These are phyloP conservation scores for Syngnathoides biaculeatus DNA, from an alignment of 2,113 vertebrate species.

Conservation along the genomic window DNA sequence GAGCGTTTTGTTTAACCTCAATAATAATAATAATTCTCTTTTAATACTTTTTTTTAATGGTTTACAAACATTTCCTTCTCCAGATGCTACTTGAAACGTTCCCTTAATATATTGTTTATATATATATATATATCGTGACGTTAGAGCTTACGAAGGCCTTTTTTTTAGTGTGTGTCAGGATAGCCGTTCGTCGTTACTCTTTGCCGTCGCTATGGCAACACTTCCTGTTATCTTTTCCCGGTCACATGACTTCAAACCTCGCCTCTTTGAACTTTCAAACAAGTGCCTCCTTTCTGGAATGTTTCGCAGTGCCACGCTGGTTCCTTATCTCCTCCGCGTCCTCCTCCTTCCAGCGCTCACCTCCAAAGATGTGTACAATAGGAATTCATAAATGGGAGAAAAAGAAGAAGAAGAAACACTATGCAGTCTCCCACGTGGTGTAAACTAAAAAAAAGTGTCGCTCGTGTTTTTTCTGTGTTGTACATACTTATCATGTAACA, in stretches of 20 bases:
- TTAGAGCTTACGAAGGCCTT: constrained; percentile 64
- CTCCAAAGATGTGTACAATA: constrained; percentile 58
- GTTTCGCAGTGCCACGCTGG: constrained; percentile 57
- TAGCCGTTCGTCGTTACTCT: background rate
- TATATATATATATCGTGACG: constrained; percentile 73
- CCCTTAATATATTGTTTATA: constrained; percentile 68
- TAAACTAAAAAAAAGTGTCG: constrained; percentile 21
- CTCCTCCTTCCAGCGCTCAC: constrained; percentile 38
- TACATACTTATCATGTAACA: constrained; percentile 90
- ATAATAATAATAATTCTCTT: constrained; percentile 53
- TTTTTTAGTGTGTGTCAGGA: constrained; percentile 37
- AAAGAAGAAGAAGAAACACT: constrained; percentile 32
- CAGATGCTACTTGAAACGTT: constrained; percentile 79
- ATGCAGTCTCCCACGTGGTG: constrained; percentile 53
- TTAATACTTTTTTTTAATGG: constrained; percentile 56
- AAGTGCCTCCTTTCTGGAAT: constrained; percentile 73
- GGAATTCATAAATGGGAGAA: constrained; percentile 21
- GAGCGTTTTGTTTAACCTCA: constrained; percentile 65
- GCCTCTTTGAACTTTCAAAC: constrained; percentile 44
- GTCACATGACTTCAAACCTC: constrained; percentile 53
- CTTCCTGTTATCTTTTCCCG: constrained; percentile 8
- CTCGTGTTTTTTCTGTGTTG: constrained; percentile 80
- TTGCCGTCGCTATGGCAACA: background rate
- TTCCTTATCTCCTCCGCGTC: constrained; percentile 27
- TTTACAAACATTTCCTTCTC: constrained; percentile 76